Percentiles rank a stretch among this genome's conserved stretches.
Evolutionary conservation across 2,113 vertebrate species (phyloP).

Genomic region (Limanda limanda): DNA sequence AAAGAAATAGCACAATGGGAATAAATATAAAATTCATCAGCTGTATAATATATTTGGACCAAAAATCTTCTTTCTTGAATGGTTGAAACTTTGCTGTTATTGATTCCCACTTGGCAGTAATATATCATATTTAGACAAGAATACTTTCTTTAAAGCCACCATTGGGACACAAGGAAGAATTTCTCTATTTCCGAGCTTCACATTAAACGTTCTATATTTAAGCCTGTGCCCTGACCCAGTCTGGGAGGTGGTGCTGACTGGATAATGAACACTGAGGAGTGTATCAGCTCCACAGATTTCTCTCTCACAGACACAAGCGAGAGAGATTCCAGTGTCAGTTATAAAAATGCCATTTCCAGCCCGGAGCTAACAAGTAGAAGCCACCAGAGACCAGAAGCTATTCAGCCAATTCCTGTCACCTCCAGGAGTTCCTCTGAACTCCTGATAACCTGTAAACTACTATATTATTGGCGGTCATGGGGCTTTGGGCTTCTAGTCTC

Average conservation of each 20-base stretch:
- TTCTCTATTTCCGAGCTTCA: neutral
- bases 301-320: too few relatives aligned
- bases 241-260: slow-evolving; percentile 19
- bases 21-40: too few relatives aligned
- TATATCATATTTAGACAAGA: too few relatives aligned
- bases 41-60: too few relatives aligned
- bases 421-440: slow-evolving; percentile 47
- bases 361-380: neutral
- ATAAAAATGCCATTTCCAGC: too few relatives aligned
- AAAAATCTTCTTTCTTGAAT: too few relatives aligned
- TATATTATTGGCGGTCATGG: slow-evolving; percentile 54
- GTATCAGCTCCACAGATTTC: too few relatives aligned
- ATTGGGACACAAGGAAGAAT: neutral
- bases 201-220: slow-evolving; percentile 24
- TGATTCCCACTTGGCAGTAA: too few relatives aligned
- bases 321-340: too few relatives aligned
- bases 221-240: slow-evolving; percentile 25
- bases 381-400: neutral
- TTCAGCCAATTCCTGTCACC: slow-evolving; percentile 21
- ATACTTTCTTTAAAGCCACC: neutral
- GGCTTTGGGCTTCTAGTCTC: slow-evolving; percentile 49
- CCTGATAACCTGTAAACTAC: slow-evolving; percentile 65
- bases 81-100: too few relatives aligned
- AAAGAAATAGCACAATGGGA: too few relatives aligned
- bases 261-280: slow-evolving; percentile 37